Conservation (phyloP, 2,888 invertebrate genomes). For the Panorpa germanica region DNA sequence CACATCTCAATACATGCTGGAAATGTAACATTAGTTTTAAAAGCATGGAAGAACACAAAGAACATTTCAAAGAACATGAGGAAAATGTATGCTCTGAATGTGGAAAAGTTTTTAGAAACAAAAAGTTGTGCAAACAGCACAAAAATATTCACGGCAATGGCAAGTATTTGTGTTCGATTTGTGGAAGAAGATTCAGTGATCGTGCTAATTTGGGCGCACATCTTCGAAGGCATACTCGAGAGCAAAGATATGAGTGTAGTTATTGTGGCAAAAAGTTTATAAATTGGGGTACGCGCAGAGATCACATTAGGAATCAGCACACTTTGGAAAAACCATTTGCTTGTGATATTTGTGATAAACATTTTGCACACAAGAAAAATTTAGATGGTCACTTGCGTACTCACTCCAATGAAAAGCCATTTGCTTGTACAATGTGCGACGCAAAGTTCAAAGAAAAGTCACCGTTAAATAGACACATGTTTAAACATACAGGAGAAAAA, state of each 20-base stretch:
- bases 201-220: too few relatives aligned
- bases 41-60: too few relatives aligned
- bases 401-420: constrained; percentile 9
- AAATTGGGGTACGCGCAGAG: constrained; percentile 10
- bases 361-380: constrained; percentile 9
- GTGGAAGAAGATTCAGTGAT: too few relatives aligned
- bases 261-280: constrained; percentile 10
- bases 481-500: constrained; percentile 10
- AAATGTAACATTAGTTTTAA: too few relatives aligned
- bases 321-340: constrained; percentile 10
- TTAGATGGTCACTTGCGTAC: constrained; percentile 8
- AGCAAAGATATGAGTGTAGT: constrained; percentile 9
- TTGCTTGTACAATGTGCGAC: constrained; percentile 8
- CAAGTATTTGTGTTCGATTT: too few relatives aligned
- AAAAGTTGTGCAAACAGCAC: too few relatives aligned
- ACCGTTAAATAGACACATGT: constrained; percentile 9
- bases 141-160: too few relatives aligned
- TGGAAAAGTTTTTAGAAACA: too few relatives aligned
- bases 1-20: too few relatives aligned
- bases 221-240: constrained; percentile 8
- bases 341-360: constrained; percentile 8
- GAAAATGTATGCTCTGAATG: too few relatives aligned
- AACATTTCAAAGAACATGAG: too few relatives aligned
- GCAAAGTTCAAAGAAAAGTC: constrained; percentile 9
- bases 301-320: constrained; percentile 9